Percentiles rank a stretch among this genome's conserved stretches.
phyloP scores from a whole-genome alignment of 1,140 invertebrate species.

The Aphidius ervi region DNA sequence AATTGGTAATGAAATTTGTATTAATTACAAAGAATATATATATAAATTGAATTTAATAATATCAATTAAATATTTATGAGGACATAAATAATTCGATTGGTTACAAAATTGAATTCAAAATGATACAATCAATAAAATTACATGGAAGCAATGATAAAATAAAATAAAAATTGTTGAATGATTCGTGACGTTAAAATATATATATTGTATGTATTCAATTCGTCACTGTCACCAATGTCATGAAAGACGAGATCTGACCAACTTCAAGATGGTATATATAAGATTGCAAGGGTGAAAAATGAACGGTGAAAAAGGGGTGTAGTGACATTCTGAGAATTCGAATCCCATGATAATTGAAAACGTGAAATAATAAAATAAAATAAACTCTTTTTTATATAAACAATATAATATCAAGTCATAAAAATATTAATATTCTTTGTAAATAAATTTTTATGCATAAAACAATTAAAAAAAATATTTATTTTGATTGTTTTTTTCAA shows the following conservation, averaged over 20 bases:
- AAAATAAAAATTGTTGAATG: conserved; percentile 24
- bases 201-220: conserved; percentile 36
- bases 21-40: too few relatives aligned
- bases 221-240: conserved; percentile 45
- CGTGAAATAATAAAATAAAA: too few relatives aligned
- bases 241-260: conserved; percentile 22
- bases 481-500: too few relatives aligned
- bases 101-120: background rate
- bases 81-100: conserved; percentile 14
- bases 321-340: conserved; percentile 12
- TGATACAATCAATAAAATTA: conserved; percentile 11
- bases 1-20: too few relatives aligned
- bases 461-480: too few relatives aligned
- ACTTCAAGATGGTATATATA: conserved; percentile 32
- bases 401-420: too few relatives aligned
- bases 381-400: too few relatives aligned
- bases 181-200: conserved; percentile 34
- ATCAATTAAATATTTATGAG: conserved; percentile 13
- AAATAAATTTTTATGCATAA: too few relatives aligned
- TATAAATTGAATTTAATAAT: conserved; percentile 2
- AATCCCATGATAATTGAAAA: conserved; percentile 3
- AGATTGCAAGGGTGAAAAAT: conserved; percentile 42
- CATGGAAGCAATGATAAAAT: background rate
- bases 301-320: conserved; percentile 38
- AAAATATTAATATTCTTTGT: too few relatives aligned